These are phyloP conservation scores for Hipposideros armiger DNA, from an alignment of 2,113 vertebrate genomes.

Conservation along the genomic window DNA sequence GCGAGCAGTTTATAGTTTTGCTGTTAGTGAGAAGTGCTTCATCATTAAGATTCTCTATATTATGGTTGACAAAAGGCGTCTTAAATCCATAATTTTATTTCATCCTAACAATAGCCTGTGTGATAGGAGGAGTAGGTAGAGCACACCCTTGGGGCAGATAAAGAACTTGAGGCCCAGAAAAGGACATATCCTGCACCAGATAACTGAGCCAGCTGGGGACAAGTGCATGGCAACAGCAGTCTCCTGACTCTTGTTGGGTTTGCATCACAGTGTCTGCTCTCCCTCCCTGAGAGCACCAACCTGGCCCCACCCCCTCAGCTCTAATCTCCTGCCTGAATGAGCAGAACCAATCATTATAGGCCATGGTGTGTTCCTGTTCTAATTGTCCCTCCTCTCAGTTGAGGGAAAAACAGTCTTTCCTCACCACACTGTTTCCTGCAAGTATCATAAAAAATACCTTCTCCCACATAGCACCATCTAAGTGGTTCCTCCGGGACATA, in stretches of 20 bases:
- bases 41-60: neutral
- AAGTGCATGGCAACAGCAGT: neutral
- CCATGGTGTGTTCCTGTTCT: neutral
- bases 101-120: neutral
- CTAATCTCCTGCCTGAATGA: neutral
- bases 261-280: neutral
- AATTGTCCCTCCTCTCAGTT: neutral
- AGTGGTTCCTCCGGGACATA: neutral
- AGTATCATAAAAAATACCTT: neutral
- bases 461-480: neutral
- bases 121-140: neutral
- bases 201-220: neutral
- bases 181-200: accelerated
- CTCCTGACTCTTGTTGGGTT: neutral
- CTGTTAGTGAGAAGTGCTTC: neutral
- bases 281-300: neutral
- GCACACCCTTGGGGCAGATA: neutral
- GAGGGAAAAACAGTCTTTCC: neutral
- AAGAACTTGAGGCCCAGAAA: neutral
- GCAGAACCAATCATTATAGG: neutral
- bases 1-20: neutral
- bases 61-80: neutral
- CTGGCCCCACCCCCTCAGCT: neutral
- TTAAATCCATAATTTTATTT: neutral
- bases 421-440: neutral